Percentiles rank a stretch among this genome's conserved stretches.
Conservation (phyloP, 2,113 vertebrate genomes). For the Myotis davidii region DNA sequence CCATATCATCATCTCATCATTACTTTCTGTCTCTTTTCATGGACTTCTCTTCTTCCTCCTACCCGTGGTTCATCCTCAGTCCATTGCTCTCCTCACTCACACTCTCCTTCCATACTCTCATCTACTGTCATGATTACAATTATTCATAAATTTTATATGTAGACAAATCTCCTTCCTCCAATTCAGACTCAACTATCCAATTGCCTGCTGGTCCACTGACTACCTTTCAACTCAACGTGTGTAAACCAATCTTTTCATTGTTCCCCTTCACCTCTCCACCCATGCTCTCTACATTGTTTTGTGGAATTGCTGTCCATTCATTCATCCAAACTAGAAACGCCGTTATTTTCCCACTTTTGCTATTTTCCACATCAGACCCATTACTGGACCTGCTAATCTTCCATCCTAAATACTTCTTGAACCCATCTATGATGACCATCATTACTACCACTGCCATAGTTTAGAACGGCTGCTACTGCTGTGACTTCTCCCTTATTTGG, state of each 20-base stretch:
- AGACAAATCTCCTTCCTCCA: background rate
- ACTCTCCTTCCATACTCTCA: background rate
- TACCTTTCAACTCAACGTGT: background rate
- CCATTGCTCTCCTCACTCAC: background rate
- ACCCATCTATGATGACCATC: background rate
- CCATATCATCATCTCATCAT: too few species aligned
- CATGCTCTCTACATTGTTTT: background rate
- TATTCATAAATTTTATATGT: background rate
- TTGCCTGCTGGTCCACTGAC: background rate
- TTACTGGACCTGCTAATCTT: background rate
- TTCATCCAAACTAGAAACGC: background rate
- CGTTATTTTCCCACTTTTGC: background rate
- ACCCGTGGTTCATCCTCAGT: background rate
- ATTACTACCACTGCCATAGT: too few species aligned
- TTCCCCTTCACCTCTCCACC: background rate
- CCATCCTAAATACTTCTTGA: background rate
- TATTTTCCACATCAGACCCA: background rate
- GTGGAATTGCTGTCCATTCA: fast-evolving
- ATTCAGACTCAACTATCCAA: background rate
- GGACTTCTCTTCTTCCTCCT: background rate
- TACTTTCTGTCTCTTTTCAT: background rate
- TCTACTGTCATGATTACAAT: background rate
- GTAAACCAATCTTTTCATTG: background rate
- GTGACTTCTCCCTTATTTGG: background rate
- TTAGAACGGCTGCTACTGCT: background rate